phyloP scores from a whole-genome alignment of 2,113 vertebrate species.

The Aegotheles bennettii region DNA sequence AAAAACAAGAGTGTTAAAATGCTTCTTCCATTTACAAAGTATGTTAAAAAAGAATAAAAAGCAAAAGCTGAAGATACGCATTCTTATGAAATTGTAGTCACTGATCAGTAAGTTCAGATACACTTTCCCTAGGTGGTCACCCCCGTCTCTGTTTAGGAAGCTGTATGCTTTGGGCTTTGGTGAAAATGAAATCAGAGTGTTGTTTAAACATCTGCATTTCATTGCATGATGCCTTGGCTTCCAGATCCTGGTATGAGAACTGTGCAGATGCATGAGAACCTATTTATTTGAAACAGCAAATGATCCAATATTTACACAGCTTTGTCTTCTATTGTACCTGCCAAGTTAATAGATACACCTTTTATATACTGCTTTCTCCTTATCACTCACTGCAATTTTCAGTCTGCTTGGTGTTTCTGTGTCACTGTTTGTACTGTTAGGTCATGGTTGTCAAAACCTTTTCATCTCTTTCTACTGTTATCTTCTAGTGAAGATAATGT shows the following conservation, averaged over 20 bases:
- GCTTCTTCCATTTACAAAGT: not conserved
- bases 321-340: conserved; percentile 40
- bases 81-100: not conserved
- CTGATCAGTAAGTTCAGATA: not conserved
- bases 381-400: conserved; percentile 22
- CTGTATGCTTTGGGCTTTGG: not conserved
- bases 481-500: conserved; percentile 32
- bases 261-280: not conserved
- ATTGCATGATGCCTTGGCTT: not conserved
- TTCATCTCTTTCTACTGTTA: conserved; percentile 20
- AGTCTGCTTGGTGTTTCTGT: conserved; percentile 19
- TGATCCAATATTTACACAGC: conserved; percentile 4
- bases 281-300: conserved; percentile 8
- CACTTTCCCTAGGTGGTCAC: not conserved
- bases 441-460: conserved; percentile 23
- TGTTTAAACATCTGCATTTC: not conserved
- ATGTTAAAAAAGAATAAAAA: not conserved
- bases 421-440: conserved; percentile 36
- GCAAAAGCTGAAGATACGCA: not conserved
- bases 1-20: not conserved
- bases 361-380: not conserved
- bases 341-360: conserved; percentile 34
- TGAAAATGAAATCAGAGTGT: not conserved
- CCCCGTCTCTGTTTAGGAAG: not conserved
- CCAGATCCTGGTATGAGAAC: not conserved